Evolutionary conservation across 2,888 invertebrate genomes (phyloP).

Genomic region (Steromphala cineraria): DNA sequence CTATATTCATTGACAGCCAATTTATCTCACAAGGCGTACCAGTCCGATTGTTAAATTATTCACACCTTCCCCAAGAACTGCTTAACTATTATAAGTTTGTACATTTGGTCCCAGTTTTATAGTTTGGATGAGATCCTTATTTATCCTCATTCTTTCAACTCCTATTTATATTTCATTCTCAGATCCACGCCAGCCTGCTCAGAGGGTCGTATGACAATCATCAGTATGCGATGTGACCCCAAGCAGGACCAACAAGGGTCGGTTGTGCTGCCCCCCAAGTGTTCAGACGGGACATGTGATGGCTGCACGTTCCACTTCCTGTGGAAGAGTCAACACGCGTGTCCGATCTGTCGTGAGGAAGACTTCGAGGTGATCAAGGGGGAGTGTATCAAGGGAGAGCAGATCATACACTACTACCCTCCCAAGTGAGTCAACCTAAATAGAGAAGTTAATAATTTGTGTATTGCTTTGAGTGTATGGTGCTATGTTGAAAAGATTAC

Average conservation of each 20-base stretch:
- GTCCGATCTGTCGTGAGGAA: slow-evolving; percentile 77
- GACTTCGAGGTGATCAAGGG: slow-evolving; percentile 76
- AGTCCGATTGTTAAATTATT: too few species aligned
- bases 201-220: slow-evolving; percentile 77
- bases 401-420: slow-evolving; percentile 77
- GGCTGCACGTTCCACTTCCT: slow-evolving; percentile 80
- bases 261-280: slow-evolving; percentile 76
- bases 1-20: too few species aligned
- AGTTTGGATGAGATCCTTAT: too few species aligned
- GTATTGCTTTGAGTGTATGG: too few species aligned
- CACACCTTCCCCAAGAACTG: too few species aligned
- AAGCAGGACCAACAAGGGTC: slow-evolving; percentile 60
- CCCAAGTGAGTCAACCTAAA: slow-evolving; percentile 56
- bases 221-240: slow-evolving; percentile 78
- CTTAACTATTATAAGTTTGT: too few species aligned
- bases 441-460: too few species aligned
- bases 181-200: slow-evolving; percentile 77
- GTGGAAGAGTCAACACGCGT: slow-evolving; percentile 77
- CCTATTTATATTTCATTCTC: slow-evolving; percentile 19
- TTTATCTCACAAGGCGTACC: too few species aligned
- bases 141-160: too few species aligned
- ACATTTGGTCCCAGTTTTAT: too few species aligned
- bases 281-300: slow-evolving; percentile 80
- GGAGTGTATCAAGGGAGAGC: slow-evolving; percentile 78
- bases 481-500: too few species aligned